Conservation (phyloP, 2,888 invertebrate genomes). For the Phengaris alcon region DNA sequence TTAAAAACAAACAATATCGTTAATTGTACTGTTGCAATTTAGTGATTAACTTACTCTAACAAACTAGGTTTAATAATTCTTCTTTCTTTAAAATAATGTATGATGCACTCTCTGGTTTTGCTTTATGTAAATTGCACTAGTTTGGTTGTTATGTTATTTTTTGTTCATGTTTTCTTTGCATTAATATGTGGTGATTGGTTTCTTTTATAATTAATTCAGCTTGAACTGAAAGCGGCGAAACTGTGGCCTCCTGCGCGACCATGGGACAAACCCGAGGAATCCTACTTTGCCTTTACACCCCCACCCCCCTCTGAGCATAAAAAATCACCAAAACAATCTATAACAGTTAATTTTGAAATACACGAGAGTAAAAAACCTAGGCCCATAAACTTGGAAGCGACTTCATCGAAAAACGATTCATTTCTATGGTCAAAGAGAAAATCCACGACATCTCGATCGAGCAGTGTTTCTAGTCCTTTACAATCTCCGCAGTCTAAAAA, state of each 20-base stretch:
- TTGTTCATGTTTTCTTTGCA: conserved; percentile 36
- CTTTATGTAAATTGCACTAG: not conserved
- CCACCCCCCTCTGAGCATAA: conserved; percentile 40
- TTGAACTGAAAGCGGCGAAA: conserved; percentile 64
- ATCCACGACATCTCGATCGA: conserved; percentile 64
- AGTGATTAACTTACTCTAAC: too few relatives aligned
- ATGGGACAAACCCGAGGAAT: conserved; percentile 66
- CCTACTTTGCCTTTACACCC: conserved; percentile 52
- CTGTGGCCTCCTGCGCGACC: conserved; percentile 62
- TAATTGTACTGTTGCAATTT: not conserved
- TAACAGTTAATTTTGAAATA: conserved; percentile 61
- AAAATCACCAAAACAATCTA: conserved; percentile 48
- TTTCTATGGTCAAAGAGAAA: conserved; percentile 60
- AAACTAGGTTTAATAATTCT: not conserved
- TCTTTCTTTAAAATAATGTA: not conserved
- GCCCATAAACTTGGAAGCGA: conserved; percentile 36
- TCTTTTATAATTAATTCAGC: conserved; percentile 61
- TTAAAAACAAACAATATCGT: too few relatives aligned
- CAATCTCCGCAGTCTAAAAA: conserved; percentile 56
- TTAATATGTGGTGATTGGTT: conserved; percentile 41
- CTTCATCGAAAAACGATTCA: conserved; percentile 56
- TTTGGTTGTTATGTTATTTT: conserved; percentile 32
- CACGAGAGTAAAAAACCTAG: conserved; percentile 49
- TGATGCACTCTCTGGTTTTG: not conserved
- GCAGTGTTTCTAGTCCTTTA: conserved; percentile 49